Conservation (phyloP, 2,113 vertebrate genomes). For the Tamias sibiricus region DNA sequence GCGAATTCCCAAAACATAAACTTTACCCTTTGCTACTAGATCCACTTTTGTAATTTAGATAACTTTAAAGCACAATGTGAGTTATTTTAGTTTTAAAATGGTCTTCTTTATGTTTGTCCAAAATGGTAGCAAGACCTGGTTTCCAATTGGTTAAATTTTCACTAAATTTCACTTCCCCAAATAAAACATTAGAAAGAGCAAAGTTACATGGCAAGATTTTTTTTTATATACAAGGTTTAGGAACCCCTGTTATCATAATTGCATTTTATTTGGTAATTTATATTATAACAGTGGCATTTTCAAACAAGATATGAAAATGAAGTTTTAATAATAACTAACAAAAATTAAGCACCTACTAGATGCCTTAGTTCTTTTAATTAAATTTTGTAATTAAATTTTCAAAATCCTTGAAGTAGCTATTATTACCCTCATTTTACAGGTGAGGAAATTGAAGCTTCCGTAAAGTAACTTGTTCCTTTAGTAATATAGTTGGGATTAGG, state of each 20-base stretch:
- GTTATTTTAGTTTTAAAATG: conserved; percentile 5
- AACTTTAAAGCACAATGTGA: not conserved
- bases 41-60: not conserved
- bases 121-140: not conserved
- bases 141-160: not conserved
- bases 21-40: not conserved
- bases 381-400: not conserved
- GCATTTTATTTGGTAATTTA: not conserved
- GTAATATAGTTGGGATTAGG: not conserved
- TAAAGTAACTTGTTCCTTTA: not conserved
- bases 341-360: not conserved
- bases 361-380: conserved; percentile 31
- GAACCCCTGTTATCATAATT: not conserved
- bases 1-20: not conserved
- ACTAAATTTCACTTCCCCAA: conserved; percentile 46
- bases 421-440: not conserved
- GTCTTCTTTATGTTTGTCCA: not conserved
- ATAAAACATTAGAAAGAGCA: conserved; percentile 12
- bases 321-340: conserved; percentile 22
- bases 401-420: not conserved
- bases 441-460: not conserved
- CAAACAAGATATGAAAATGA: not conserved
- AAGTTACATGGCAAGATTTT: not conserved
- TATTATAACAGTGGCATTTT: conserved; percentile 1
- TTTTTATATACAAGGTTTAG: conserved; percentile 19